Base-by-base conservation (phyloP, 2,888 invertebrate species). In the Coremacera marginata region DNA sequence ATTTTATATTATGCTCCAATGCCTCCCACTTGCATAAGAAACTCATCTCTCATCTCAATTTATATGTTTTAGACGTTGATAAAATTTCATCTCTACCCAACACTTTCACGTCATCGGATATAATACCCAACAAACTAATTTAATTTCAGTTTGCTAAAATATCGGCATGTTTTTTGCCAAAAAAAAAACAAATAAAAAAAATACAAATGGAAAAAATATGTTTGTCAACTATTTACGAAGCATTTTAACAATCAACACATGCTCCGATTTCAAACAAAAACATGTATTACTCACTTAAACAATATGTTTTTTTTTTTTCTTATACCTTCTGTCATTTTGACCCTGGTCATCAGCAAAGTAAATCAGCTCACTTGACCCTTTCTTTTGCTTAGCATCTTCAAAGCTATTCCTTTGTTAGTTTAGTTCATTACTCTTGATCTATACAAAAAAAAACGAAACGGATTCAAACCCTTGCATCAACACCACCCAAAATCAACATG, bases 181-280 rank as follows among this genome's bases (percentile, higher is more conserved):
- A 44, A 44, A 14, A 14, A 44, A 37, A 8, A 37, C n/a, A 37
- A 44, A 11, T 2, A 44, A 0, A 11, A 37, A 37, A 37, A 37
- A 37, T 1, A 44, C 14, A 14, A 44, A 44, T 60, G 37, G 31
- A 31, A 31, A 31, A 14, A 25, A 65, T 31, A 65, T 65, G 65
- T 31, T 60, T 27, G 57, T 37, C 19, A 14, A 22, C 57, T 55
- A 63, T 55, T 75, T 57, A 67, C 52, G 44, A 44, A 14, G 11
- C 44, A 44, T 67, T 75, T 63, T 34, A 22, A 51, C 63, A 73
- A 73, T 73, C 51, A 73, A 73, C 63, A 63, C 73, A 25, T 62
- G 51, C 52, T 73, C 73, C 37, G 25, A 73, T 73, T 63, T 73
- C 73, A 73, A 65, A 65, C 57, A 31, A 57, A 57, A 57, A 19